phyloP scores from a whole-genome alignment of 2,113 vertebrate genomes.

The Corydoras sp. region DNA sequence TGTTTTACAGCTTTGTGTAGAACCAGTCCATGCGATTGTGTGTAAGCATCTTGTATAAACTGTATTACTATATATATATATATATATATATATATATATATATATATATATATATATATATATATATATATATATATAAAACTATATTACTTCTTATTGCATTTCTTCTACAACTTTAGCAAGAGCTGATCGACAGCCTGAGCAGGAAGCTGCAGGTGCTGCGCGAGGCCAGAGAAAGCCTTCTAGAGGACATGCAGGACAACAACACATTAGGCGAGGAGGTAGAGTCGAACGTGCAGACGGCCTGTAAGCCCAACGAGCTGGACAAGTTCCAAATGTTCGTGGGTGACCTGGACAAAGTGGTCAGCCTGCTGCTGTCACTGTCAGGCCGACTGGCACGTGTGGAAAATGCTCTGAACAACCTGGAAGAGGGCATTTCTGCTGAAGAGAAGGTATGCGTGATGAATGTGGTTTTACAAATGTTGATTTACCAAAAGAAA shows the following conservation, averaged over 20 bases:
- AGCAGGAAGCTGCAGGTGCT: conserved; percentile 83
- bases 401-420: conserved; percentile 90
- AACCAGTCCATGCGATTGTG: no score
- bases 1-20: no score
- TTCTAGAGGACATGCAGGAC: conserved; percentile 83
- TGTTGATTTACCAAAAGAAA: no score
- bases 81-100: no score
- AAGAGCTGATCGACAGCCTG: conserved; percentile 87
- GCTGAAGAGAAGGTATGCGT: conserved; percentile 74
- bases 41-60: no score
- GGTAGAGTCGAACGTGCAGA: conserved; percentile 78
- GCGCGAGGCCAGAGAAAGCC: conserved; percentile 76
- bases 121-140: no score
- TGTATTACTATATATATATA: no score
- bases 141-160: neutral
- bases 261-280: conserved; percentile 80
- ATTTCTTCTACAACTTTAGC: conserved; percentile 59
- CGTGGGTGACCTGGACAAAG: conserved; percentile 88
- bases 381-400: conserved; percentile 85
- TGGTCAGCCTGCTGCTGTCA: conserved; percentile 87
- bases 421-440: conserved; percentile 73
- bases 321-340: conserved; percentile 95
- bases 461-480: no score
- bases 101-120: no score
- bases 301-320: conserved; percentile 82